Base-by-base conservation (phyloP, 2,797 vertebrate species). In the Glyptemys insculpta region DNA sequence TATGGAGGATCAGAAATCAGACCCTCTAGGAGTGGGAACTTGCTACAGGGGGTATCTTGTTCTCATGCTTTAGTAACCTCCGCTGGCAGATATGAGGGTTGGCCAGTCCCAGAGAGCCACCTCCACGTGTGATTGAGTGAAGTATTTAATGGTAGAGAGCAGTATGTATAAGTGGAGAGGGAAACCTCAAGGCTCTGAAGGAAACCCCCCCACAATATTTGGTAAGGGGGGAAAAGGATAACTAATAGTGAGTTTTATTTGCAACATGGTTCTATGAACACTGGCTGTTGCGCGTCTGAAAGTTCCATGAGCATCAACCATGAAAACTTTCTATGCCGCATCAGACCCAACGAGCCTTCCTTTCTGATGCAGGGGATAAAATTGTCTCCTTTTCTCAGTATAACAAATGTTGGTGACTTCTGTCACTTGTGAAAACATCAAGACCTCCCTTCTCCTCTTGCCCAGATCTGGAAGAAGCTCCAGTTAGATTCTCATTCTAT, bases 371-470 rank as follows among this genome's bases (percentile, higher is more conserved):
- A n/a, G 49, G 1, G 3, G 54, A 0, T 1, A 10, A 50, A 1
- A 29, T 0, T 25, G 9, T 16, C 65, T 53, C 59, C 29, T 59
- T 16, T 16, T 6, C 0, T 0, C 25, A 18, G 0, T 0, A n/a
- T 41, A 54, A 16, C 23, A 1, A 11, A 50, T 27, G n/a, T 47
- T 21, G 1, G 11, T n/a, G 50, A 3, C 79, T 41, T 21, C 31
- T 9, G 21, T 81, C 23, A 37, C 54, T 12, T 76, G 27, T 44
- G 47, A 2, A 18, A 11, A n/a, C 10, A 3, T 1, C 2, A 81
- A 18, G 16, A 76, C 5, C 47, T 52, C 0, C 15, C 92, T 2
- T 88, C 41, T 25, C 23, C 78, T 49, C 5, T 7, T 65, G 78
- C 41, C 41, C 41, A 76, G 72, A 47, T 5, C 12, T 15, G 23